phyloP scores from a whole-genome alignment of 2,888 invertebrate species.

The Tillus elongatus region DNA sequence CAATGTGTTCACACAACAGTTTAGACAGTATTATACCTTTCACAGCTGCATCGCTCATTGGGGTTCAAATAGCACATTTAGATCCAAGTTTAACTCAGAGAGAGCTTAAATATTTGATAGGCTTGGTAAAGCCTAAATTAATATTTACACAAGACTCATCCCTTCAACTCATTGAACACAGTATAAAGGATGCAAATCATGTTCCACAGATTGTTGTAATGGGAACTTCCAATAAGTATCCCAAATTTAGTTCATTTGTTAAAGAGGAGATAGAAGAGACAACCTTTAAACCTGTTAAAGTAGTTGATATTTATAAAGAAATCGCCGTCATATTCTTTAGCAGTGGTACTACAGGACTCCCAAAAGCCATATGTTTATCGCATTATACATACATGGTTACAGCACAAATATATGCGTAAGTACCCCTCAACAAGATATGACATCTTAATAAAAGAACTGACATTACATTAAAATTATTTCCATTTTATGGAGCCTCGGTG shows the following conservation, averaged over 20 bases:
- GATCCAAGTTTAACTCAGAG: conserved; percentile 26
- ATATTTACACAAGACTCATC: conserved; percentile 29
- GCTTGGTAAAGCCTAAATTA: conserved; percentile 29
- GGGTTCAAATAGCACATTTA: conserved; percentile 31
- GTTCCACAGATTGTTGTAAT: conserved; percentile 30
- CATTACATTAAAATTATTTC: too few species aligned
- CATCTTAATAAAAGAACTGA: too few species aligned
- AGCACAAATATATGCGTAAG: too few species aligned
- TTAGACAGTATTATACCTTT: conserved; percentile 41
- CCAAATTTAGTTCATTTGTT: conserved; percentile 15
- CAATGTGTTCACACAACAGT: conserved; percentile 43
- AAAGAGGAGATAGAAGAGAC: conserved; percentile 18
- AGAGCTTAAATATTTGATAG: conserved; percentile 27
- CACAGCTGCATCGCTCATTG: conserved; percentile 43
- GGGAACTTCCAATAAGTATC: conserved; percentile 22
- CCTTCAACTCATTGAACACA: conserved; percentile 25
- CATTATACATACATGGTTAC: conserved; percentile 17
- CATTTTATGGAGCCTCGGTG: too few species aligned
- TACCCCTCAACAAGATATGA: too few species aligned
- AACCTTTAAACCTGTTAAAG: conserved; percentile 22
- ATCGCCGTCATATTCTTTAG: conserved; percentile 31
- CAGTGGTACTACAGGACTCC: conserved; percentile 33
- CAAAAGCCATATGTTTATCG: conserved; percentile 31
- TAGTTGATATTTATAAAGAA: conserved; percentile 18
- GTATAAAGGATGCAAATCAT: conserved; percentile 21